Evolutionary conservation across 2,888 invertebrate species (phyloP).

Genomic region (Seira ritae): DNA sequence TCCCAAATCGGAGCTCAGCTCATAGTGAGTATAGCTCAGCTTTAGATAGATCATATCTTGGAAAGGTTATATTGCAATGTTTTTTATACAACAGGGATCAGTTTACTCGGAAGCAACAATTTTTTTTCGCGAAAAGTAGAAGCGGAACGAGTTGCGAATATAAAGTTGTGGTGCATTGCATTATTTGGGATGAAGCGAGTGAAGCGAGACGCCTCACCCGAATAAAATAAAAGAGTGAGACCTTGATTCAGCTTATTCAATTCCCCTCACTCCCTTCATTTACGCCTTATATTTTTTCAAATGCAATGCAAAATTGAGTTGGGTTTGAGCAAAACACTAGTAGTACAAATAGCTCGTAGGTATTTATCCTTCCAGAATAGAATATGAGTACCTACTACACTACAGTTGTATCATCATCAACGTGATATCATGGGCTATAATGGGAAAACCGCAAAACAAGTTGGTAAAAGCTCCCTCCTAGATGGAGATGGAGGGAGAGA

Average conservation of each 20-base stretch:
- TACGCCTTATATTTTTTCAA: neutral
- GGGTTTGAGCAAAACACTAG: neutral
- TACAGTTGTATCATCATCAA: slow-evolving; percentile 17
- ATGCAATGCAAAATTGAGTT: neutral
- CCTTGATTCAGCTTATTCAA: neutral
- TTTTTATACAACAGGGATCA: no score
- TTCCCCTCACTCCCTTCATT: neutral
- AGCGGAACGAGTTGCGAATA: neutral
- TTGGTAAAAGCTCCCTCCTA: neutral
- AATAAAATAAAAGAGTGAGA: neutral
- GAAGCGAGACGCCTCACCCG: neutral
- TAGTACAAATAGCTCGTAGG: neutral
- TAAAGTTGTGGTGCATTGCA: no score
- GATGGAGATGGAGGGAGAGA: neutral
- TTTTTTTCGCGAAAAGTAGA: no score
- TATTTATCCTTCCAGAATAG: neutral
- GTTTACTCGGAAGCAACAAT: no score
- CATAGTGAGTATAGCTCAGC: no score
- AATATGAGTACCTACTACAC: neutral
- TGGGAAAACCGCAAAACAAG: slow-evolving; percentile 38
- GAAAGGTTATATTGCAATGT: no score
- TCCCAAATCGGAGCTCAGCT: no score
- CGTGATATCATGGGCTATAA: slow-evolving; percentile 31
- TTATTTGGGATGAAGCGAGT: no score
- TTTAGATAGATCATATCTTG: no score